A percentile compares a stretch with the other conserved stretches of the same genome.
Conservation (phyloP, 2,113 vertebrate species). For the Crotophaga sulcirostris region DNA sequence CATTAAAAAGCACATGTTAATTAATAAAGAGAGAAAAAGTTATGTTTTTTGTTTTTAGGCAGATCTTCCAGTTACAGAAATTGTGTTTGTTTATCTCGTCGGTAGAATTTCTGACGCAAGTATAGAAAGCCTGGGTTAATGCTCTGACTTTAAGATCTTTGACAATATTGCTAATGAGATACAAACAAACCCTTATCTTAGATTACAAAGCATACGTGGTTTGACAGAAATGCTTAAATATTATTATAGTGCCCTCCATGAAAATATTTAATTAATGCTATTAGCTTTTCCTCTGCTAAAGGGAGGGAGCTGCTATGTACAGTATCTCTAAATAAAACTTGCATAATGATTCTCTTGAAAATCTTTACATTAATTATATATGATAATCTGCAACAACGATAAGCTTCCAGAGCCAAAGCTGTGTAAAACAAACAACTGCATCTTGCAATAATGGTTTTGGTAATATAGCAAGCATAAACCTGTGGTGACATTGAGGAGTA, state of each 20-base stretch:
- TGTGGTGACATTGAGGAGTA: not conserved
- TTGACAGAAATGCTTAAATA: constrained; percentile 19
- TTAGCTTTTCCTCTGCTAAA: not conserved
- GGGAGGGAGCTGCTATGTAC: not conserved
- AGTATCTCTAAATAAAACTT: constrained; percentile 7
- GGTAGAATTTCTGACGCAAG: not conserved
- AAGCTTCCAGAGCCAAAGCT: not conserved
- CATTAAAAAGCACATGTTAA: constrained; percentile 7
- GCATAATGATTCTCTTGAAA: not conserved
- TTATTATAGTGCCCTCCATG: not conserved
- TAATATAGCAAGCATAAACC: not conserved
- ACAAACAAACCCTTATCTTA: not conserved
- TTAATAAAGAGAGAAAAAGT: constrained; percentile 35
- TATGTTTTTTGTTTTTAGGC: not conserved
- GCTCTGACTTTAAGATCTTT: not conserved
- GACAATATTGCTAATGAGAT: not conserved
- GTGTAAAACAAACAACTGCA: not conserved
- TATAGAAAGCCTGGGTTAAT: not conserved
- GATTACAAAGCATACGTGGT: not conserved
- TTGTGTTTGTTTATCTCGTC: not conserved
- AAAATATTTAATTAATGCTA: constrained; percentile 35
- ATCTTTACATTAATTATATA: constrained; percentile 36
- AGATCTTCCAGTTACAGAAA: not conserved
- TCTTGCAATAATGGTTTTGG: not conserved
- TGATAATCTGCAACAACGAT: not conserved